phyloP scores from a whole-genome alignment of 1,140 invertebrate species.

The Dinoponera quadriceps region DNA sequence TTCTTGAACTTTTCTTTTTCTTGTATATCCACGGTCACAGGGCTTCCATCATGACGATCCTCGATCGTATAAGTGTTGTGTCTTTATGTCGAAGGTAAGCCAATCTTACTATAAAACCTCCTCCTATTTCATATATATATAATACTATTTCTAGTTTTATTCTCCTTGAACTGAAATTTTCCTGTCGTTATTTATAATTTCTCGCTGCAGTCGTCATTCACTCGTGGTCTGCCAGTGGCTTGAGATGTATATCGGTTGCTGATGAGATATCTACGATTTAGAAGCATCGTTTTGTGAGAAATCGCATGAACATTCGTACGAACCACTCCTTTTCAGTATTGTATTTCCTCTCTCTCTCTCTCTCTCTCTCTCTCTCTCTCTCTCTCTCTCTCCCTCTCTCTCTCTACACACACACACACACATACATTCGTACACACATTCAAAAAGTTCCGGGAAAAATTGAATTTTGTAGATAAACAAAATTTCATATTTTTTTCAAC shows the following conservation, averaged over 20 bases:
- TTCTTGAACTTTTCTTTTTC: constrained; percentile 60
- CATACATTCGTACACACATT: too few species aligned
- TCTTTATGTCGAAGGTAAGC: constrained; percentile 79
- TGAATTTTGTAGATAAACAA: too few species aligned
- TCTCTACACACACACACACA: too few species aligned
- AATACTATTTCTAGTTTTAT: constrained; percentile 48
- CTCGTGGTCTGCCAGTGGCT: constrained; percentile 56
- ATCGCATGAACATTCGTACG: constrained; percentile 60
- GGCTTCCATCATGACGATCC: constrained; percentile 63
- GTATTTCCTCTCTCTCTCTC: constrained; percentile 32
- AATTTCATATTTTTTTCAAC: too few species aligned
- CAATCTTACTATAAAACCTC: constrained; percentile 71
- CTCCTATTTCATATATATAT: constrained; percentile 34
- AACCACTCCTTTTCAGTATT: constrained; percentile 9
- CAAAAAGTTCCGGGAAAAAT: too few species aligned
- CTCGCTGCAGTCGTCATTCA: constrained; percentile 62
- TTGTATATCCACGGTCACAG: constrained; percentile 62
- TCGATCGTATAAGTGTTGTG: constrained; percentile 71
- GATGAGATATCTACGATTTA: constrained; percentile 44
- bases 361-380: constrained; percentile 14
- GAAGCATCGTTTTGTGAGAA: constrained; percentile 52
- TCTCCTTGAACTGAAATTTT: constrained; percentile 21
- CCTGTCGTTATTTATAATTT: constrained; percentile 38
- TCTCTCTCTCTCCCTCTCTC: not conserved
- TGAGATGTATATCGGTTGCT: constrained; percentile 43